Percentiles rank a stretch among this genome's conserved stretches.
phyloP scores from a whole-genome alignment of 2,113 vertebrate genomes.

The Python bivittatus region DNA sequence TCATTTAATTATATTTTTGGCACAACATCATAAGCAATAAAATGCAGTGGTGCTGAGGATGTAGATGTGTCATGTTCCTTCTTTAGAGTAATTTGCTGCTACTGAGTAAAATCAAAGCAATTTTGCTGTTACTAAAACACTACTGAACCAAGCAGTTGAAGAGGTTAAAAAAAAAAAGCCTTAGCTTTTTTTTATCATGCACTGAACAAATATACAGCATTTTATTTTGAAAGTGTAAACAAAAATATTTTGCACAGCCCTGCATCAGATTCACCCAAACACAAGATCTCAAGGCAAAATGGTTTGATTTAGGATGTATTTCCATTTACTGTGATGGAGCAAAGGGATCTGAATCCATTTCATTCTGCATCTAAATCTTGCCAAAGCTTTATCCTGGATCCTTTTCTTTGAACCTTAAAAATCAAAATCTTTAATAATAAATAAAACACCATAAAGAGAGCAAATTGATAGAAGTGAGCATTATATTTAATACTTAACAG shows the following conservation, averaged over 20 bases:
- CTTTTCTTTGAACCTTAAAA: background rate
- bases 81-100: conserved; percentile 26
- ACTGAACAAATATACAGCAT: background rate
- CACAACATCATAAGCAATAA: conserved; percentile 21
- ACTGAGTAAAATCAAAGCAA: conserved; percentile 45
- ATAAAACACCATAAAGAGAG: background rate
- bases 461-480: background rate
- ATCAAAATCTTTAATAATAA: background rate
- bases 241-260: background rate
- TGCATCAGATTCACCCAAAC: background rate
- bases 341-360: background rate
- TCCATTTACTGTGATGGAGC: background rate
- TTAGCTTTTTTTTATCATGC: background rate
- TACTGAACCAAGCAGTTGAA: conserved; percentile 34
- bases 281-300: background rate
- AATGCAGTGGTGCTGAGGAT: conserved; percentile 23
- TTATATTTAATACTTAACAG: background rate
- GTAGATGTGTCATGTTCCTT: conserved; percentile 33
- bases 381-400: background rate
- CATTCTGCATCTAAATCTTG: background rate
- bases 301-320: background rate
- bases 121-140: conserved; percentile 31
- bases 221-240: background rate
- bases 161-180: background rate
- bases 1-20: conserved; percentile 40